A percentile compares a stretch with the other conserved stretches of the same genome.
phyloP scores from a whole-genome alignment of 2,888 invertebrate genomes.

The Ophion costatus region DNA sequence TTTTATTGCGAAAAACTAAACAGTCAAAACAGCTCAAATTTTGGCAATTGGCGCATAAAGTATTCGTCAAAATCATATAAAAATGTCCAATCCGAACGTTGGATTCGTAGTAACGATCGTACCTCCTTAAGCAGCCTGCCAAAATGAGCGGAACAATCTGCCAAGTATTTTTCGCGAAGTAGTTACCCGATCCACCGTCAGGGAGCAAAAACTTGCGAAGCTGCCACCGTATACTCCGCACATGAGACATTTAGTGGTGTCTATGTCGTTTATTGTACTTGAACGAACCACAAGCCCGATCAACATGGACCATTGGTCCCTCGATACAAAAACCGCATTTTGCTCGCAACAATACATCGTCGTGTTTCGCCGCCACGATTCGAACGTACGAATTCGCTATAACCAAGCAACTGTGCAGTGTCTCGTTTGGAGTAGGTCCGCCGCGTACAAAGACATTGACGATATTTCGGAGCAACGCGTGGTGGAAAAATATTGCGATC shows the following conservation, averaged over 20 bases:
- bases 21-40: too few species aligned
- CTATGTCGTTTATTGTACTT: conserved; percentile 47
- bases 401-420: neutral
- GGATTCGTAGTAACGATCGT: too few species aligned
- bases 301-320: conserved; percentile 11
- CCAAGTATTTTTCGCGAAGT: neutral
- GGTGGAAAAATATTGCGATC: neutral
- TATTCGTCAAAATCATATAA: too few species aligned
- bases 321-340: conserved; percentile 17
- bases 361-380: neutral
- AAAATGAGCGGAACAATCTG: too few species aligned
- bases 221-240: neutral
- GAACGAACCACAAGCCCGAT: conserved; percentile 32
- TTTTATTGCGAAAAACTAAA: too few species aligned
- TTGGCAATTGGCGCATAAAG: too few species aligned
- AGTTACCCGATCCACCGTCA: neutral
- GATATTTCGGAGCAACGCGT: neutral
- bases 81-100: too few species aligned
- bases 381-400: neutral
- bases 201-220: neutral
- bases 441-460: too few species aligned
- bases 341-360: conserved; percentile 22
- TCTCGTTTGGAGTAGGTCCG: too few species aligned
- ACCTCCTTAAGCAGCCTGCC: too few species aligned
- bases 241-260: neutral